Evolutionary conservation across 2,113 vertebrate species (phyloP).

Genomic region (Picathartes gymnocephalus): DNA sequence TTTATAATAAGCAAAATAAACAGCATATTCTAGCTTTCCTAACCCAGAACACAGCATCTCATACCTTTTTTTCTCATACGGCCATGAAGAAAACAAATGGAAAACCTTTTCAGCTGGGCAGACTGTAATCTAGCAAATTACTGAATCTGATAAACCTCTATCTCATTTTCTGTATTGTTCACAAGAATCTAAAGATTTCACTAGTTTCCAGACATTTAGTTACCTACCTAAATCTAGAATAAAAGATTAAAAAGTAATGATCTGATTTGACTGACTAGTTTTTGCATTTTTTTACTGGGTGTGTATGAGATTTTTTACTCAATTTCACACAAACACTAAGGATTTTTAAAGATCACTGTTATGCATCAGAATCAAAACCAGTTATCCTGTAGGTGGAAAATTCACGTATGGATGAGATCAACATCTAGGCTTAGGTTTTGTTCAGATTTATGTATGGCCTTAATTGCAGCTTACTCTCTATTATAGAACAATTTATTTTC

Average conservation of each 20-base stretch:
- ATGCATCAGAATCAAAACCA: neutral
- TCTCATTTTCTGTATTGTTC: neutral
- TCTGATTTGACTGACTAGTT: neutral
- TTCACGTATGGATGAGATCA: neutral
- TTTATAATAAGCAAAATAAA: neutral
- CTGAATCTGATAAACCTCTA: neutral
- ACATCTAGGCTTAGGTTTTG: neutral
- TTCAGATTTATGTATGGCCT: neutral
- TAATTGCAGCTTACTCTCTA: neutral
- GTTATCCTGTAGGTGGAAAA: neutral
- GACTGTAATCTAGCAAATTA: neutral
- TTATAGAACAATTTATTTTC: neutral
- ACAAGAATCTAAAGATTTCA: neutral
- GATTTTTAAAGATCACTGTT: neutral
- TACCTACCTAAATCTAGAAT: neutral
- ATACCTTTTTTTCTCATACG: neutral
- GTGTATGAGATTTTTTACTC: rapidly evolving
- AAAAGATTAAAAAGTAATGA: neutral
- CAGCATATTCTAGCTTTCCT: neutral
- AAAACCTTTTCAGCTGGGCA: neutral
- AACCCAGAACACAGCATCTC: neutral
- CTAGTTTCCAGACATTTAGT: neutral
- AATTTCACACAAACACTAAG: neutral
- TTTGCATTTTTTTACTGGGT: neutral
- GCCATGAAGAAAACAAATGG: neutral